Percentiles rank a stretch among this genome's conserved stretches.
phyloP scores from a whole-genome alignment of 2,888 invertebrate genomes.

The Nephrotoma appendiculata region DNA sequence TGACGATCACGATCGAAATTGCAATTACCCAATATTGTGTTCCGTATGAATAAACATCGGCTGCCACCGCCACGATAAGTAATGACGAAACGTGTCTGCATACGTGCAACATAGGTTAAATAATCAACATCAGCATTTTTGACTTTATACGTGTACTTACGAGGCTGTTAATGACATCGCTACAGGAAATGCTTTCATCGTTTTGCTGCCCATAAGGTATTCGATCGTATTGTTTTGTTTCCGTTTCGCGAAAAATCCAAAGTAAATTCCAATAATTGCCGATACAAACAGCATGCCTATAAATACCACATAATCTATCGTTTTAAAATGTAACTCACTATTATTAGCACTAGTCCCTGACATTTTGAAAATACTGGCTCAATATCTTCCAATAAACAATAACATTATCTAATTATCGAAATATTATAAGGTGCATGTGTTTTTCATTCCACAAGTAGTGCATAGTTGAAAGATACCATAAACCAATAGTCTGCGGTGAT shows the following conservation, averaged over 20 bases:
- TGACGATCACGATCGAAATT: slow-evolving; percentile 26
- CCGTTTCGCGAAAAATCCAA: slow-evolving; percentile 34
- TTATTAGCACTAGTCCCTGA: neutral
- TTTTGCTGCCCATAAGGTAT: slow-evolving; percentile 54
- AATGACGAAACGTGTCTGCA: slow-evolving; percentile 5
- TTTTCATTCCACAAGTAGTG: neutral
- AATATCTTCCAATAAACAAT: neutral
- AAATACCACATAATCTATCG: slow-evolving; percentile 21
- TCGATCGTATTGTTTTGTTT: slow-evolving; percentile 47
- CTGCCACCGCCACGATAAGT: slow-evolving; percentile 25
- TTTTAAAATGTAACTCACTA: neutral
- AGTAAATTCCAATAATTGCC: slow-evolving; percentile 40
- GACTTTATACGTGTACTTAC: slow-evolving; percentile 31
- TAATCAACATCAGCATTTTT: too few relatives aligned
- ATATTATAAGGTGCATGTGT: neutral
- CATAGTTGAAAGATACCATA: neutral
- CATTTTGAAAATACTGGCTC: neutral
- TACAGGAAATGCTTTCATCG: slow-evolving; percentile 46
- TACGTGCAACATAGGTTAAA: neutral
- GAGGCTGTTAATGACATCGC: slow-evolving; percentile 61
- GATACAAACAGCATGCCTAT: slow-evolving; percentile 35
- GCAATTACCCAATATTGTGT: slow-evolving; percentile 31
- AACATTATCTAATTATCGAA: neutral
- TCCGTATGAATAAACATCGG: slow-evolving; percentile 37
- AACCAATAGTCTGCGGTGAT: neutral